Base-by-base conservation (phyloP, 2,797 vertebrate species). In the Pangasius sanitwongsei region DNA sequence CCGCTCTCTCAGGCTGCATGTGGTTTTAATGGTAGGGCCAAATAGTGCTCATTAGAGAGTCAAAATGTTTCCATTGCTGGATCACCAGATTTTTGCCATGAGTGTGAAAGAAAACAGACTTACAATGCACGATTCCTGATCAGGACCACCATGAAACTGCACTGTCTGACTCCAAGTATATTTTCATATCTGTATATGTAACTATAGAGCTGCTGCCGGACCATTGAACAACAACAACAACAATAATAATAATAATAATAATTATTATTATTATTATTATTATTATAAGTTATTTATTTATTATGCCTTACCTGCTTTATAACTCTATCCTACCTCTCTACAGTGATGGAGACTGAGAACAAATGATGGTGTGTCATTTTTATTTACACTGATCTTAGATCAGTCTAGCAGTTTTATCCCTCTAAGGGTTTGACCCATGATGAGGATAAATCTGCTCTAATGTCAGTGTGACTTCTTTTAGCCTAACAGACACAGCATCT, bases 1-100 rank as follows among this genome's bases (percentile, higher is more conserved):
- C 74, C 12, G 28, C 28, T 20, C 84, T 80, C 12, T 83, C 57
- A 23, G 23, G 72, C 87, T 53, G 75, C 85, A 89, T 89, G 89
- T 81, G 80, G 87, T 86, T 83, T 85, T 83, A 89, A 91, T 87
- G 82, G 82, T 41, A 67, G 72, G 57, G 50, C 85, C 85, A 91
- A 88, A 90, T 83, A 86, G 37, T 48, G 31, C 81, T 90, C 82
- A 83, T 90, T 90, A 91, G 37, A 48, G 55, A 87, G 41, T 44
- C 81, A 70, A 88, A 87, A 85, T 61, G 41, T 84, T 88, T 88
- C 70, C 72, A 77, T 70, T 65, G 83, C 50, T 86, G 57, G 67
- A 90, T 72, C 77, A 65, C 41, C 61, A 78, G 78, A 90, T 88
- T 88, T 90, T 61, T 83, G 50, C 63, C 59, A 72, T 37, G 67